phyloP scores from a whole-genome alignment of 2,888 invertebrate genomes.

The Pristionchus fissidentatus region DNA sequence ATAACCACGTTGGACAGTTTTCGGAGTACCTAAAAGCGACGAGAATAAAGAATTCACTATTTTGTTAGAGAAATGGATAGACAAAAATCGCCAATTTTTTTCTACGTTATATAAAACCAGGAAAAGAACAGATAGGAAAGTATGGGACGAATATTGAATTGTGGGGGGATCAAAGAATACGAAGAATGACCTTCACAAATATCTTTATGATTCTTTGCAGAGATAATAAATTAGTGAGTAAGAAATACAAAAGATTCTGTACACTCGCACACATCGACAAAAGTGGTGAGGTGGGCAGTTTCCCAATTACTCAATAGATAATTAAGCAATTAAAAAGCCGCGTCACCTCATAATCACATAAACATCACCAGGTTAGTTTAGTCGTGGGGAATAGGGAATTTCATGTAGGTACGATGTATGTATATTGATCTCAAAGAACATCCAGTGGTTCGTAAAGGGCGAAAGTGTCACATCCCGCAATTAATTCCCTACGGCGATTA shows the following conservation, averaged over 20 bases:
- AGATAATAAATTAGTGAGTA: slow-evolving; percentile 29
- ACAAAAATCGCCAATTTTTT: no score
- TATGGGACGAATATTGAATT: no score
- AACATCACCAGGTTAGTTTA: slow-evolving; percentile 35
- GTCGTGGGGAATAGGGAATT: slow-evolving; percentile 10
- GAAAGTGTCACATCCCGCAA: not conserved
- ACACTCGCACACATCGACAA: slow-evolving; percentile 16
- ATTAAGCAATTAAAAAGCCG: not conserved
- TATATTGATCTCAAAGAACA: not conserved
- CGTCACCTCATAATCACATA: slow-evolving; percentile 15
- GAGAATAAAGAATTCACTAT: no score
- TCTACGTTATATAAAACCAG: no score
- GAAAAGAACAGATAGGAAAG: no score
- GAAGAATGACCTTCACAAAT: not conserved
- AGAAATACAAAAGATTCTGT: slow-evolving; percentile 9
- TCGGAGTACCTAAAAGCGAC: no score
- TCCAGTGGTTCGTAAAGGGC: not conserved
- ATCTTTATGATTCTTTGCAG: slow-evolving; percentile 26
- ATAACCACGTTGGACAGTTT: no score
- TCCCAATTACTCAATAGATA: not conserved
- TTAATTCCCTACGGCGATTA: slow-evolving; percentile 11
- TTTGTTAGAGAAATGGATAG: no score
- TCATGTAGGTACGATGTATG: not conserved
- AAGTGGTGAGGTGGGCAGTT: not conserved
- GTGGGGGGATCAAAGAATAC: no score